Evolutionary conservation across 2,888 invertebrate genomes (phyloP).

Genomic region (Leptothorax acervorum): DNA sequence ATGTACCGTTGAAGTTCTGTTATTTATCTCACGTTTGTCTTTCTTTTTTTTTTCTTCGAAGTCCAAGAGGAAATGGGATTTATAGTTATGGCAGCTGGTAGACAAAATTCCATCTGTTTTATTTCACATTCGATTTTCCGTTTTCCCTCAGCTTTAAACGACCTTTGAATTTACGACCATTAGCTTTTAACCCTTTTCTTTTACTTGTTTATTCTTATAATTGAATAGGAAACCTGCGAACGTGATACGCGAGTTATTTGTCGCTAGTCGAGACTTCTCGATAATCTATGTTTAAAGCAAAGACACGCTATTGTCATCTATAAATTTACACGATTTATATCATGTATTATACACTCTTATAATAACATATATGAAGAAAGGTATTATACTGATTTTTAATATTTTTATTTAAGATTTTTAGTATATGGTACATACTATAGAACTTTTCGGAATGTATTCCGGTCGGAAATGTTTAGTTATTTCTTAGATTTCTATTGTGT

Average conservation of each 20-base stretch:
- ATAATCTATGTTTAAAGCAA: background rate
- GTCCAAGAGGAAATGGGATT: conserved; percentile 4
- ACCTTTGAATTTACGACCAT: conserved; percentile 21
- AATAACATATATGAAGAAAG: background rate
- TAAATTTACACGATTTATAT: background rate
- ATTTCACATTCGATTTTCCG: conserved; percentile 27
- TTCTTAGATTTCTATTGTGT: too few species aligned
- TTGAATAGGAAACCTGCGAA: conserved; percentile 23
- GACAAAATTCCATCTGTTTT: conserved; percentile 15
- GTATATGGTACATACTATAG: too few species aligned
- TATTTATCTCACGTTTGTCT: conserved; percentile 40
- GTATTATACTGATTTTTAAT: background rate
- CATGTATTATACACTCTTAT: background rate
- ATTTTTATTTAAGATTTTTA: background rate
- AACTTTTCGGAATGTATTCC: too few species aligned
- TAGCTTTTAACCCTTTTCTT: background rate
- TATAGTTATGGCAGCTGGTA: conserved; percentile 1
- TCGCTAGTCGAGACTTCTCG: background rate
- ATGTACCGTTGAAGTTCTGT: conserved; percentile 51
- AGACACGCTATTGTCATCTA: background rate
- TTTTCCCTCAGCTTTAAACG: background rate
- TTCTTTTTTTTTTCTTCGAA: background rate
- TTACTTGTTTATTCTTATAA: background rate
- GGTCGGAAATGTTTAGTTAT: too few species aligned
- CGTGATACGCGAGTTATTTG: conserved; percentile 9